Percentiles rank a stretch among this genome's conserved stretches.
phyloP scores from a whole-genome alignment of 2,888 invertebrate species.

The Zhuqinia jingwanae region DNA sequence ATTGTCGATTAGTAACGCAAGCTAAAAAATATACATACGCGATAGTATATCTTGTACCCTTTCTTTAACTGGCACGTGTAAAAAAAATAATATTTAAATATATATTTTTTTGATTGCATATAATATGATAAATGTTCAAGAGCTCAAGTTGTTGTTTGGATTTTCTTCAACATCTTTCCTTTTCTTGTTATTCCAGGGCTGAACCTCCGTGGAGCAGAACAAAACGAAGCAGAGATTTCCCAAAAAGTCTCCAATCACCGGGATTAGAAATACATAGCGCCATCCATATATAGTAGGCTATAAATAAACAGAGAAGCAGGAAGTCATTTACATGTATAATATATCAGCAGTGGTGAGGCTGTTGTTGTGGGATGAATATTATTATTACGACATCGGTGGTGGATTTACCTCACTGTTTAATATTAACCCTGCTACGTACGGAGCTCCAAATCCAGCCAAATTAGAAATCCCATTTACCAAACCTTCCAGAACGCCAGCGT shows the following conservation, averaged over 20 bases:
- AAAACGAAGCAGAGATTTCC: conserved; percentile 87
- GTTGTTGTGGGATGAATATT: background rate
- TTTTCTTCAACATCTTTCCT: conserved; percentile 31
- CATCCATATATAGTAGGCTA: conserved; percentile 84
- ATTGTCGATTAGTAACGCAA: too few relatives aligned
- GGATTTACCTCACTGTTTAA: conserved; percentile 40
- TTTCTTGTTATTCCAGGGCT: conserved; percentile 86
- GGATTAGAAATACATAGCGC: conserved; percentile 91
- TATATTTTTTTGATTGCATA: too few relatives aligned
- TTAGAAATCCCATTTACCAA: conserved; percentile 58
- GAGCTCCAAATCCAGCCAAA: conserved; percentile 61
- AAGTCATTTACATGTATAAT: conserved; percentile 25
- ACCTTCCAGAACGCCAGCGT: conserved; percentile 63
- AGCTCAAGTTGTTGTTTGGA: conserved; percentile 6
- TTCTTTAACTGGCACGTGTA: too few relatives aligned
- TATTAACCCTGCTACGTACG: conserved; percentile 57
- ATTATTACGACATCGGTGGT: background rate
- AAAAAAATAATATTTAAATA: too few relatives aligned
- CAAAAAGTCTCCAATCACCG: conserved; percentile 85
- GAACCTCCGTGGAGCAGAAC: conserved; percentile 88
- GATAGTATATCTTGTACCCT: too few relatives aligned
- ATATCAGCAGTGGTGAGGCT: too few relatives aligned
- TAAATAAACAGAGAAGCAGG: conserved; percentile 28
- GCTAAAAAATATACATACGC: too few relatives aligned
- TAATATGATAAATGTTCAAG: too few relatives aligned